Percentiles rank a stretch among this genome's conserved stretches.
These are phyloP conservation scores for Gobius niger DNA, from an alignment of 2,113 vertebrate species.

Conservation along the genomic window DNA sequence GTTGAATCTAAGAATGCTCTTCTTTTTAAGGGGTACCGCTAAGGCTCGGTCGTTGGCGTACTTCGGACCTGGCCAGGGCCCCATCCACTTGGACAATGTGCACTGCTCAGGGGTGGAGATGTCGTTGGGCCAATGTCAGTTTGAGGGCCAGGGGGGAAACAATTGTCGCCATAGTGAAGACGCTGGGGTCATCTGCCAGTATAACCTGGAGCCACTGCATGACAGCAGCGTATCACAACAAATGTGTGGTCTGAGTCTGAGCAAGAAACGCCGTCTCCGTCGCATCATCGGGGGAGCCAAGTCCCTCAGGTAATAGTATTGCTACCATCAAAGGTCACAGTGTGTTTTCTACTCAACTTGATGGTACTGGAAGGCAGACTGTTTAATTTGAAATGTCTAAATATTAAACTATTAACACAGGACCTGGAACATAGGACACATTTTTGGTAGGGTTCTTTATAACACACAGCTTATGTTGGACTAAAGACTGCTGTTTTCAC, in stretches of 20 bases:
- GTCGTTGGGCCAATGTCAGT: slow-evolving; percentile 71
- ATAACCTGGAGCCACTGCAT: slow-evolving; percentile 67
- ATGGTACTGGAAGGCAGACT: too few species aligned
- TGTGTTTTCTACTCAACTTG: too few species aligned
- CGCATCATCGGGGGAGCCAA: slow-evolving; percentile 88
- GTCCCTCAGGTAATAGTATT: slow-evolving; percentile 77
- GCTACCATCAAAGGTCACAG: not conserved
- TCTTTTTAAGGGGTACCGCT: slow-evolving; percentile 74
- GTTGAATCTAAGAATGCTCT: not conserved
- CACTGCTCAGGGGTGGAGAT: slow-evolving; percentile 79
- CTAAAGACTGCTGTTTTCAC: not conserved
- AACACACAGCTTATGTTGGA: too few species aligned
- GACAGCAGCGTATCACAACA: slow-evolving; percentile 29
- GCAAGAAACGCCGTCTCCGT: slow-evolving; percentile 75
- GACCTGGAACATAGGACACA: too few species aligned
- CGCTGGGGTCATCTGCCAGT: slow-evolving; percentile 85
- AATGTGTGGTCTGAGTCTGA: slow-evolving; percentile 68
- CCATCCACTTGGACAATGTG: slow-evolving; percentile 81
- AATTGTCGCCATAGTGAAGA: slow-evolving; percentile 85
- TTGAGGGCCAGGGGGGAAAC: slow-evolving; percentile 58
- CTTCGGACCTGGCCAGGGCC: slow-evolving; percentile 81
- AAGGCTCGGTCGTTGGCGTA: slow-evolving; percentile 85
- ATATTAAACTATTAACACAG: too few species aligned
- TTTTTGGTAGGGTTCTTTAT: too few species aligned
- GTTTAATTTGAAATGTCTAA: too few species aligned